Base-by-base conservation (phyloP, 2,113 vertebrate genomes). In the Labeo rohita region DNA sequence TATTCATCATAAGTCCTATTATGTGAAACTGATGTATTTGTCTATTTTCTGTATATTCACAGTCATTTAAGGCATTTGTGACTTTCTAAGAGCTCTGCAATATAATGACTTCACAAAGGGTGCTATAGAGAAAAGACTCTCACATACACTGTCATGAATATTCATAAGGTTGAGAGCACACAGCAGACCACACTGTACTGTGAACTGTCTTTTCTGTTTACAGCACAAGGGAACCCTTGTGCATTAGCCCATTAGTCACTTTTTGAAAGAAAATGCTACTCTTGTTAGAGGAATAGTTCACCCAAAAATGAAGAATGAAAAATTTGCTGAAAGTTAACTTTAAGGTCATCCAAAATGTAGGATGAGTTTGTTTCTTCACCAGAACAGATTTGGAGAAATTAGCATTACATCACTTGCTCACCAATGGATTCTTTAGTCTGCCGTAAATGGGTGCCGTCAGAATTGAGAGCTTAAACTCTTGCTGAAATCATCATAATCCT, bases 161-260 rank as follows among this genome's bases (percentile, higher is more conserved):
- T 75, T 49, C 15, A 63, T 13, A 61, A 39, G 45, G 23, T 39
- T 75, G n/a, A 52, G 47, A 39, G 68, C 68, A 76, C n/a, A 84
- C 83, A 75, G 39, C 12, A 76, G 54, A 9, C 16, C 23, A 34
- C 15, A n/a, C 23, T 76, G 83, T 75, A 28, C 54, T 63, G 39
- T 61, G 11, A 54, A 23, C 21, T 63, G 9, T 6, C 56, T 23
- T 45, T 80, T 75, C n/a, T 7, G 15, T 83, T 70, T 13, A 45
- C 8, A 66, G 34, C 50, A 52, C 59, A 81, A 47, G 18, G 28
- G 68, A 28, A 73, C 43, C 8, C 23, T 65, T 75, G 36, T 83
- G 23, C 34, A 3, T 75, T 13, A 12, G 21, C 21, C 56, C 21
- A 11, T 10, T 45, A 28, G 43, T 2, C 10, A 47, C 70, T 13